phyloP scores from a whole-genome alignment of 2,888 invertebrate species.

The Cheilosia scutellata region DNA sequence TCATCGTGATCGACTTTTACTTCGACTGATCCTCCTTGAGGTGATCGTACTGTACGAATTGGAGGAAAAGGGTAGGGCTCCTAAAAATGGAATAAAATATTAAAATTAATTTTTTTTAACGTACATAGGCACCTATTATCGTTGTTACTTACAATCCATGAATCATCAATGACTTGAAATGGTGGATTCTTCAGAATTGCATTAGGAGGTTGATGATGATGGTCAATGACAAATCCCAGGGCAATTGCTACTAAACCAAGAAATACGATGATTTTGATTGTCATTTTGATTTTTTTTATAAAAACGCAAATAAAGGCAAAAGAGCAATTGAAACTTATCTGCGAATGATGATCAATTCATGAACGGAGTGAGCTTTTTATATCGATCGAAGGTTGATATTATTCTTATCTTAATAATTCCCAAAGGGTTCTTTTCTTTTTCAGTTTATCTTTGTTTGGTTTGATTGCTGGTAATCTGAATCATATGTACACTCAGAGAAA shows the following conservation, averaged over 20 bases:
- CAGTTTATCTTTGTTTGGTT: neutral
- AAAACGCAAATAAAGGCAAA: neutral
- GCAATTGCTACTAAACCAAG: conserved; percentile 13
- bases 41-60: conserved; percentile 11
- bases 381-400: neutral
- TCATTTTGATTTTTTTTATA: conserved; percentile 7
- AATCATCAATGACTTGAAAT: neutral
- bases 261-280: conserved; percentile 6
- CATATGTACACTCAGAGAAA: too few species aligned
- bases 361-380: conserved; percentile 1
- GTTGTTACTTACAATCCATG: conserved; percentile 23
- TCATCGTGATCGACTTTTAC: conserved; percentile 20
- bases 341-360: conserved; percentile 1
- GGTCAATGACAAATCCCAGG: neutral
- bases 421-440: neutral
- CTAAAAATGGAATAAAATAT: neutral
- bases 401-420: conserved; percentile 4
- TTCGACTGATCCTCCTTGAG: conserved; percentile 13
- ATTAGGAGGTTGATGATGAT: too few species aligned
- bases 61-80: neutral
- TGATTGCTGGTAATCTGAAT: neutral
- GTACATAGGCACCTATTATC: neutral
- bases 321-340: neutral
- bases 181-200: neutral
- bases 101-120: neutral